Evolutionary conservation across 2,888 invertebrate species (phyloP), one percentile per base, ranked within the genome.

Genomic region (Machimus atricapillus): DNA sequence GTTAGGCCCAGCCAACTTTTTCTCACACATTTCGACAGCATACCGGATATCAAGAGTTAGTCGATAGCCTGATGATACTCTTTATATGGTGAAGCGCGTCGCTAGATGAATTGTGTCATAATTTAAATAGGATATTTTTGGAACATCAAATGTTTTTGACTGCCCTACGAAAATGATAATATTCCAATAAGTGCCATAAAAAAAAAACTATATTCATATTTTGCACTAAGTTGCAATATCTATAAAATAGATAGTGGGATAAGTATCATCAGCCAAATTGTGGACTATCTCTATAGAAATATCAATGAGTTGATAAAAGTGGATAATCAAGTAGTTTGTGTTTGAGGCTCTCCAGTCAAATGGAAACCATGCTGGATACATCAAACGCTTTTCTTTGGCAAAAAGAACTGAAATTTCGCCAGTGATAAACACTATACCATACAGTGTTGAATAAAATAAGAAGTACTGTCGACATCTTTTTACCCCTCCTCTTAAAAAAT

Each of bases 301-400:
- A 1, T 74, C 85, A 46, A 85, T 74, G 0, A 74, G 9, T 19
- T 85, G 85, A 27, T 85, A 85, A 23, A 46, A 27, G 46, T 85
- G 85, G 1, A 85, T 23, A 27, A 31, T 46, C 2, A n/a, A 85
- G 4, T 85, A 74, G 16, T 85, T 85, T 12, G 34, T 14, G 9
- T 85, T 19, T 2, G 73, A 74, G 7, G 85, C 74, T 16, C 74
- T 37, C 74, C 74, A 85, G n/a, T 85, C 85, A n/a, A 85, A 40
- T 5, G 85, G 85, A 31, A 85, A 85, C 85, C 85, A 85, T 7
- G 85, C 85, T 31, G 85, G 74, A 16, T 74, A 85, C 85, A 85
- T 85, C 12, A 83, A 27, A 66, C 83, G 66, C 4, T 43, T 37
- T n/a, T 83, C 83, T 1, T 1, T 19, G 3, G 85, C 31, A 27